These are phyloP conservation scores for Dynastes tityus DNA, from an alignment of 2,888 invertebrate species.

Conservation along the genomic window DNA sequence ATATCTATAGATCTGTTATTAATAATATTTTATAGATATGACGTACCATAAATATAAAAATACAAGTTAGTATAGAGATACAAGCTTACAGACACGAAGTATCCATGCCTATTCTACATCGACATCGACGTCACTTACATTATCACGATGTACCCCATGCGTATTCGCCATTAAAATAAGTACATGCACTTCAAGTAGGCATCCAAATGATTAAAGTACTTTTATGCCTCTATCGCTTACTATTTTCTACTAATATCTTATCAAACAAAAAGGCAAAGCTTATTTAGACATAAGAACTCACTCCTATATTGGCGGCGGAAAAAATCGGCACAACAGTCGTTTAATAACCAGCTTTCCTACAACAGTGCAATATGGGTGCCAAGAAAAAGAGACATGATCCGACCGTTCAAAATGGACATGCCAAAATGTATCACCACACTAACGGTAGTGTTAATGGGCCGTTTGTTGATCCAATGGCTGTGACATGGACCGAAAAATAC, in stretches of 20 bases:
- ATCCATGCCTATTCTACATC: background rate
- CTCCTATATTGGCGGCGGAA: background rate
- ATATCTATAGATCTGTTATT: background rate
- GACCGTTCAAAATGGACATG: slow-evolving; percentile 24
- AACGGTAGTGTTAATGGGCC: slow-evolving; percentile 35
- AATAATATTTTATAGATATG: background rate
- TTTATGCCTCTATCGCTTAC: background rate
- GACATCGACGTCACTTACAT: background rate
- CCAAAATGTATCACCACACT: background rate
- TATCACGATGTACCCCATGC: background rate
- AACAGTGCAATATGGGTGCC: slow-evolving; percentile 26
- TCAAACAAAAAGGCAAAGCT: slow-evolving; percentile 3
- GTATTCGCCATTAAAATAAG: background rate
- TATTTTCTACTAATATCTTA: slow-evolving; percentile 19
- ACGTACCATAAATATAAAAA: slow-evolving; percentile 12
- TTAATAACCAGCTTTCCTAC: background rate
- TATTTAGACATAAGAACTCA: slow-evolving; percentile 15
- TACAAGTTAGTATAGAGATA: background rate
- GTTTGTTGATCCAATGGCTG: slow-evolving; percentile 72
- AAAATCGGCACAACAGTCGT: background rate
- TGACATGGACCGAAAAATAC: slow-evolving; percentile 77
- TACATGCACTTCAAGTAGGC: slow-evolving; percentile 1
- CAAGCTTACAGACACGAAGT: background rate
- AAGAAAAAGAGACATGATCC: slow-evolving; percentile 25
- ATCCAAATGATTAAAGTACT: background rate